A percentile compares a stretch with the other conserved stretches of the same genome.
Conservation (phyloP, 2,113 vertebrate genomes). For the Cyprinodon tularosa region DNA sequence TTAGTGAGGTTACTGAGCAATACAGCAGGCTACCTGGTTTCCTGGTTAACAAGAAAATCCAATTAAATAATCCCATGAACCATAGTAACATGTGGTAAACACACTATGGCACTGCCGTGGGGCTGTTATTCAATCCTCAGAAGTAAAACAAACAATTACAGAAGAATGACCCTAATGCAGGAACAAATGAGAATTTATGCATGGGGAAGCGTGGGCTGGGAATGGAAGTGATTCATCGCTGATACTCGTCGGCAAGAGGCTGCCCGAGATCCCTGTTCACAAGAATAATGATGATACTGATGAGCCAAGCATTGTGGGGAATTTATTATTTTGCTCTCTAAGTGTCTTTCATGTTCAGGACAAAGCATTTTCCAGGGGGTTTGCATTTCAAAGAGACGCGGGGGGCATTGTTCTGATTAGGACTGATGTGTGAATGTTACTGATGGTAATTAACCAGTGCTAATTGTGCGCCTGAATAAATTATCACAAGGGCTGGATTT, state of each 20-base stretch:
- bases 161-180: constrained; percentile 72
- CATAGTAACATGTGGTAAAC: constrained; percentile 74
- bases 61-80: constrained; percentile 70
- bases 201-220: constrained; percentile 53
- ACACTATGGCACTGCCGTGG: constrained; percentile 58
- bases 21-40: constrained; percentile 68
- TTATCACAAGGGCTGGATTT: constrained; percentile 43
- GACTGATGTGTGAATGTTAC: constrained; percentile 66
- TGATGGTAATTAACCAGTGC: constrained; percentile 69
- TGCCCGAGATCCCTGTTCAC: constrained; percentile 50
- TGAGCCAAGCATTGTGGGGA: constrained; percentile 62
- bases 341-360: constrained; percentile 71
- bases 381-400: constrained; percentile 78
- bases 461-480: constrained; percentile 65
- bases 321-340: constrained; percentile 66
- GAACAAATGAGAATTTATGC: constrained; percentile 72
- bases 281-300: constrained; percentile 68
- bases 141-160: constrained; percentile 75
- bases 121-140: constrained; percentile 71
- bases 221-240: constrained; percentile 62
- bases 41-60: constrained; percentile 69
- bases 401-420: constrained; percentile 53
- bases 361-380: constrained; percentile 71
- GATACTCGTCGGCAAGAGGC: constrained; percentile 39
- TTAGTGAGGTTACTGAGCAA: constrained; percentile 63